Percentiles rank a stretch among this genome's conserved stretches.
Evolutionary conservation across 2,113 vertebrate genomes (phyloP).

Genomic region (Syngnathus scovelli): DNA sequence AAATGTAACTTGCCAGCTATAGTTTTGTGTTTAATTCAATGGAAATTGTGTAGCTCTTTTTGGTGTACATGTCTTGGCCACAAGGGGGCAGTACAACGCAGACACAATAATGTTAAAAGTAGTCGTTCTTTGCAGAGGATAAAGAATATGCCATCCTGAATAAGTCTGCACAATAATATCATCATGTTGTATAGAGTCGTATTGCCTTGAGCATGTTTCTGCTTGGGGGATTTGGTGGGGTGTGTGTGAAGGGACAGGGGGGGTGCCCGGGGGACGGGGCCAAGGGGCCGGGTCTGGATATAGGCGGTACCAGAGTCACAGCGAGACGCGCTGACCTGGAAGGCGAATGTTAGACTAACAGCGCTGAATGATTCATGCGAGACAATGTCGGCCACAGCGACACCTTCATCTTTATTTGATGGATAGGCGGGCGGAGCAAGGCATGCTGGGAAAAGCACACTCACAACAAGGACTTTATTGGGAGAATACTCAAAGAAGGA

Average conservation of each 20-base stretch:
- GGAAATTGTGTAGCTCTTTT: too few relatives aligned
- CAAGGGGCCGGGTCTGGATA: slow-evolving; percentile 13
- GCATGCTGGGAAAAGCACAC: slow-evolving; percentile 2
- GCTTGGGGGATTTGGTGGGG: slow-evolving; percentile 5
- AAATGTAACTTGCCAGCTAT: background rate
- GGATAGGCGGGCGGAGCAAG: background rate
- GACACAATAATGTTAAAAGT: too few relatives aligned
- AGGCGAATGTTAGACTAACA: slow-evolving; percentile 64
- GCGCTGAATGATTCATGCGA: slow-evolving; percentile 63
- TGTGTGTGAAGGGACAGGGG: background rate
- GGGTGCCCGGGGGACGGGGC: slow-evolving; percentile 34
- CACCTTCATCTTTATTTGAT: slow-evolving; percentile 66
- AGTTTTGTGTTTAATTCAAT: too few relatives aligned
- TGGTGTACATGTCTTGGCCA: too few relatives aligned
- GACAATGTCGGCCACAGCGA: slow-evolving; percentile 59
- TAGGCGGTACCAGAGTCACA: background rate
- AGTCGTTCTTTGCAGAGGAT: too few relatives aligned
- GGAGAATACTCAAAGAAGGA: background rate
- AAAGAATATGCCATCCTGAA: too few relatives aligned
- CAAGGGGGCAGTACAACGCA: too few relatives aligned
- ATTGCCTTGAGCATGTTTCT: slow-evolving; percentile 15
- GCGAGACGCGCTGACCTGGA: slow-evolving; percentile 59
- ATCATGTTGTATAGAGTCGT: background rate
- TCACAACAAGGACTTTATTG: background rate
- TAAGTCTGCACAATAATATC: too few relatives aligned